Conservation (phyloP, 2,113 vertebrate genomes). For the Isurus oxyrinchus region DNA sequence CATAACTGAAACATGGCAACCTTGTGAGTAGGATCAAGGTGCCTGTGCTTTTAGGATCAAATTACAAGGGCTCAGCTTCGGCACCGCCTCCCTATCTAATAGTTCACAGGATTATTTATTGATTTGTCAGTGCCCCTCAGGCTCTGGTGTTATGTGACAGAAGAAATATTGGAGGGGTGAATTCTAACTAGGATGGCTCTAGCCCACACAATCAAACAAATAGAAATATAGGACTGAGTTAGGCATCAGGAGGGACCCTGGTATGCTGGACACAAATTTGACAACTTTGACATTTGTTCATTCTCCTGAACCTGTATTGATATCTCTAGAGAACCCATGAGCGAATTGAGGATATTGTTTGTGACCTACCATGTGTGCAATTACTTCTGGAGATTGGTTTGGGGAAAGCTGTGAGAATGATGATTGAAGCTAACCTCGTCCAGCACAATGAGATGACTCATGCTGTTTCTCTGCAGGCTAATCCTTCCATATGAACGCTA, state of each 20-base stretch:
- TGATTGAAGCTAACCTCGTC: background rate
- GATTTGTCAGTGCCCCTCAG: background rate
- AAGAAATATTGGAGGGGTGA: background rate
- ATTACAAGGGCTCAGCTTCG: background rate
- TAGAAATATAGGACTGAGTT: background rate
- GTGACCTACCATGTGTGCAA: background rate
- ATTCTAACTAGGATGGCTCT: background rate
- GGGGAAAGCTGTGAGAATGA: background rate
- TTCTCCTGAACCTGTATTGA: background rate
- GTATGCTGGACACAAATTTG: background rate
- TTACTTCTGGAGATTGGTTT: background rate
- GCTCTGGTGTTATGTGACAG: background rate
- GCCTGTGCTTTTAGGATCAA: background rate
- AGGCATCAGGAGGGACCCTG: background rate
- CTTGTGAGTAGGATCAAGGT: background rate
- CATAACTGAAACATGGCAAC: background rate
- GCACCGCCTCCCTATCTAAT: background rate
- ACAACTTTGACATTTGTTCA: background rate
- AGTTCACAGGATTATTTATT: background rate
- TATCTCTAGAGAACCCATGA: background rate
- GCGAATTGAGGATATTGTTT: background rate
- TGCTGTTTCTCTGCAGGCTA: constrained; percentile 58
- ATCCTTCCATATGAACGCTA: constrained; percentile 86
- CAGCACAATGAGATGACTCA: background rate
- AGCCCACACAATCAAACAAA: background rate